Conservation (phyloP, 1,140 invertebrate genomes). For the Charaxes varanes region DNA sequence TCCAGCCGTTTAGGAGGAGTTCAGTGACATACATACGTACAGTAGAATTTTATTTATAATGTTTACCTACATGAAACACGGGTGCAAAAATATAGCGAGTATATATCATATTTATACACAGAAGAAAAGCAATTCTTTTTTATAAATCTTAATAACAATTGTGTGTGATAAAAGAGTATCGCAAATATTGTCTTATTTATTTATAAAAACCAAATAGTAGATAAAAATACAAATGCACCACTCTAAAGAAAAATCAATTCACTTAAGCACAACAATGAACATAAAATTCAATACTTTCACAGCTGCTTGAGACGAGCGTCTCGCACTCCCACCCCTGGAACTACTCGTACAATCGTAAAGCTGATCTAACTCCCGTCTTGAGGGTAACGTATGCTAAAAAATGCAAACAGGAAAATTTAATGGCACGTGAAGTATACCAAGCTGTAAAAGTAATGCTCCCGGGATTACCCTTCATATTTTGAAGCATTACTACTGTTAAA, state of each 20-base stretch:
- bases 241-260: constrained; percentile 6
- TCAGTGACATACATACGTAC: too few relatives aligned
- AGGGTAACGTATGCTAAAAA: constrained; percentile 71
- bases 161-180: too few relatives aligned
- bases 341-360: constrained; percentile 64
- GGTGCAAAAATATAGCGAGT: too few relatives aligned
- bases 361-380: constrained; percentile 42
- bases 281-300: constrained; percentile 11
- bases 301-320: constrained; percentile 17
- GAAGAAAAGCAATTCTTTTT: too few relatives aligned
- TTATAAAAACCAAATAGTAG: constrained; percentile 9
- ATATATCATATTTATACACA: too few relatives aligned
- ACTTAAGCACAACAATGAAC: constrained; percentile 5
- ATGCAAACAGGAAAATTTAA: constrained; percentile 73
- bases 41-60: too few relatives aligned
- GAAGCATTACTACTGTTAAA: constrained; percentile 12
- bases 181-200: too few relatives aligned
- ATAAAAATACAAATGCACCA: background rate
- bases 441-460: constrained; percentile 39
- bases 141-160: too few relatives aligned
- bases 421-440: constrained; percentile 67
- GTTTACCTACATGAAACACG: too few relatives aligned
- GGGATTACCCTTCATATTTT: constrained; percentile 47
- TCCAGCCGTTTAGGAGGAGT: too few relatives aligned
- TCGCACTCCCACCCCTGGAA: constrained; percentile 39